These are phyloP conservation scores for Amiota communis DNA, from an alignment of 2,888 invertebrate genomes.

Conservation along the genomic window DNA sequence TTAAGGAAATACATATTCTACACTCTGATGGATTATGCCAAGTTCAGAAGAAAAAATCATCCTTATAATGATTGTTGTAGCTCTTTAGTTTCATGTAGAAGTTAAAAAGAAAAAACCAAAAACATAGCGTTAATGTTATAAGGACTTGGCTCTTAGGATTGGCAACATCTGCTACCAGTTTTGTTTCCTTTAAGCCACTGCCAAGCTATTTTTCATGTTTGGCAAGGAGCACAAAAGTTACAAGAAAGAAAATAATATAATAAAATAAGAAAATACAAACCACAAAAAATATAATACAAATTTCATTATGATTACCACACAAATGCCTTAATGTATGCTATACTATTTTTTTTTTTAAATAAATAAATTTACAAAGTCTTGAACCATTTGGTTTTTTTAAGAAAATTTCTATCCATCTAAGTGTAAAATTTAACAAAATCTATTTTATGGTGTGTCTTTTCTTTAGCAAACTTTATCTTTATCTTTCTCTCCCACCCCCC, in stretches of 20 bases:
- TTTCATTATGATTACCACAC: too few relatives aligned
- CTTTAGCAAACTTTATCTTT: not conserved
- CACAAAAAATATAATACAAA: too few relatives aligned
- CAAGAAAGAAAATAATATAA: not conserved
- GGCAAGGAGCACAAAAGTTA: not conserved
- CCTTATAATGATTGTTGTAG: too few relatives aligned
- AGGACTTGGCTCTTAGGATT: not conserved
- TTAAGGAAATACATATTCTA: not conserved
- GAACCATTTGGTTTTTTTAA: too few relatives aligned
- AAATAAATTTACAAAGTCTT: too few relatives aligned
- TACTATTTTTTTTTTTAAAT: too few relatives aligned
- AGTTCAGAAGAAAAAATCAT: slow-evolving; percentile 48
- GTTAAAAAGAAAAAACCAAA: not conserved
- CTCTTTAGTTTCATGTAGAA: not conserved
- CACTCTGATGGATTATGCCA: slow-evolving; percentile 60
- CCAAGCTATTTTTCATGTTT: slow-evolving; percentile 2
- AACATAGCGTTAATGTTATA: slow-evolving; percentile 4
- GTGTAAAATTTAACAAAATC: too few relatives aligned
- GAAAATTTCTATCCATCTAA: too few relatives aligned
- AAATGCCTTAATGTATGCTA: too few relatives aligned
- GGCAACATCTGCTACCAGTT: not conserved
- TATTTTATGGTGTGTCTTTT: too few relatives aligned
- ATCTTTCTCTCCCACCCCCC: not conserved
- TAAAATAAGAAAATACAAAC: too few relatives aligned
- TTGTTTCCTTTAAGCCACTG: not conserved